phyloP scores from a whole-genome alignment of 2,888 invertebrate genomes.

The Actias luna region DNA sequence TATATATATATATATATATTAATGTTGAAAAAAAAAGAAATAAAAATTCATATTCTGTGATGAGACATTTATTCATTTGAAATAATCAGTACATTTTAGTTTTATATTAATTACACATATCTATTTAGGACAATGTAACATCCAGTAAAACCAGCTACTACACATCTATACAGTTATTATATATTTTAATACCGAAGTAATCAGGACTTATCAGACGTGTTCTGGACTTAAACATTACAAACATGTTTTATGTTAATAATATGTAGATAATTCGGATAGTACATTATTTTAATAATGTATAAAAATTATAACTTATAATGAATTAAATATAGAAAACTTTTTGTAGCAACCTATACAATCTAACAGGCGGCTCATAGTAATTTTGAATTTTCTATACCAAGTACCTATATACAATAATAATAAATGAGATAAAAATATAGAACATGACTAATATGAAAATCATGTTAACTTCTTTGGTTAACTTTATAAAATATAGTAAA shows the following conservation, averaged over 20 bases:
- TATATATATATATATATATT: too few species aligned
- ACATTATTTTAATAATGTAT: background rate
- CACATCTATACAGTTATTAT: background rate
- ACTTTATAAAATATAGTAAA: background rate
- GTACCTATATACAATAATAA: background rate
- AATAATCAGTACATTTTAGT: background rate
- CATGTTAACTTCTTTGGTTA: background rate
- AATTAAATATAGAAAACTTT: background rate
- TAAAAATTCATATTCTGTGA: background rate
- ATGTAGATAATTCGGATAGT: background rate
- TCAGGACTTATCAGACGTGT: background rate
- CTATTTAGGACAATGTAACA: background rate
- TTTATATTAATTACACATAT: background rate
- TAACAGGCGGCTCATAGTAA: background rate
- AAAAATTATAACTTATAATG: background rate
- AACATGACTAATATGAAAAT: background rate
- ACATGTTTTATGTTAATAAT: background rate
- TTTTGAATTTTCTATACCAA: background rate
- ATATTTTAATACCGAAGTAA: background rate
- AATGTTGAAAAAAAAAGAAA: too few species aligned
- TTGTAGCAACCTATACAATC: background rate
- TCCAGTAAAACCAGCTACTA: background rate
- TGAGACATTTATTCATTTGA: background rate
- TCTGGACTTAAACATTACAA: too few species aligned
- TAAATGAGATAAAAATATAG: background rate